Percentiles rank a stretch among this genome's conserved stretches.
These are phyloP conservation scores for Neomonachus schauinslandi DNA, from an alignment of 2,113 vertebrate species.

Conservation along the genomic window DNA sequence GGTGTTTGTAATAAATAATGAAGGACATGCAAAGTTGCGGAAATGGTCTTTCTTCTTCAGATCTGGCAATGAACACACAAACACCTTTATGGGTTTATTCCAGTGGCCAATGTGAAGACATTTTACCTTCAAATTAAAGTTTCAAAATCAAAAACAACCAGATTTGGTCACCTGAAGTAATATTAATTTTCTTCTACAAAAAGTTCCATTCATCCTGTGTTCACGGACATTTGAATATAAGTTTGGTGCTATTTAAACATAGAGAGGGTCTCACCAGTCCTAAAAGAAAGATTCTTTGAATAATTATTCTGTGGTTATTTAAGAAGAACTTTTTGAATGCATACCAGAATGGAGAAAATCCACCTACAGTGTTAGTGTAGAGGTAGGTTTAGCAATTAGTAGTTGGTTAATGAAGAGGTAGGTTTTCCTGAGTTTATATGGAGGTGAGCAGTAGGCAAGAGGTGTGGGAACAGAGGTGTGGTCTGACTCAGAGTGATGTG, in stretches of 20 bases:
- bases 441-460: fast-evolving
- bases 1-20: conserved; percentile 60
- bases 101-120: not conserved
- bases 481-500: conserved; percentile 21
- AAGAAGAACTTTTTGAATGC: not conserved
- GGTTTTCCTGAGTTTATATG: not conserved
- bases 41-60: conserved; percentile 28
- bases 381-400: not conserved
- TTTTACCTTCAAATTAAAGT: not conserved
- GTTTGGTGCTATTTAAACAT: conserved; percentile 19
- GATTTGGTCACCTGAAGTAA: conserved; percentile 54
- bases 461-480: not conserved
- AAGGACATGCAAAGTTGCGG: not conserved
- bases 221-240: conserved; percentile 23
- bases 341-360: not conserved
- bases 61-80: conserved; percentile 23
- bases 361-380: not conserved
- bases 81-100: conserved; percentile 47
- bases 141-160: not conserved
- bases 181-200: not conserved
- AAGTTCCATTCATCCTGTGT: not conserved
- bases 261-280: not conserved
- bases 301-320: not conserved
- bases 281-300: conserved; percentile 30
- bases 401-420: not conserved